A percentile compares a stretch with the other conserved stretches of the same genome.
phyloP scores from a whole-genome alignment of 92 coral and sea anemone species.

The Phymanthus crucifer region DNA sequence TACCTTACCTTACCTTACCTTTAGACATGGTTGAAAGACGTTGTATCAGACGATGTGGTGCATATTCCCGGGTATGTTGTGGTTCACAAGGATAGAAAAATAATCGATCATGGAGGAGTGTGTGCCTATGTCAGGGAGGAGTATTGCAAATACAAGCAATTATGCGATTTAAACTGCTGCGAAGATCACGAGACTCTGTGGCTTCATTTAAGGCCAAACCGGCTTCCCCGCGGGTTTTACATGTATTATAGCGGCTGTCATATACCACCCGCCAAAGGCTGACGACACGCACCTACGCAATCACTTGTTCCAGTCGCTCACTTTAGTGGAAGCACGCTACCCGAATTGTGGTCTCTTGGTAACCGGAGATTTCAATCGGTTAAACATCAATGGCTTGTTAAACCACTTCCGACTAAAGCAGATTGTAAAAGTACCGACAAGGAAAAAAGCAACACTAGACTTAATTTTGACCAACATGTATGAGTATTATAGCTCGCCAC shows the following conservation, averaged over 20 bases:
- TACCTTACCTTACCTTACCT: too few species aligned
- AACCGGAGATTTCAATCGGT: slow-evolving; percentile 24
- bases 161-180: too few species aligned
- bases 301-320: not conserved
- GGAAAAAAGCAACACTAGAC: slow-evolving; percentile 16
- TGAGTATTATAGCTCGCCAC: slow-evolving; percentile 5
- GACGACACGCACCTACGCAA: slow-evolving; percentile 7
- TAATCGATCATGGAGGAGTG: too few species aligned
- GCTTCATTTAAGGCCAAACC: not conserved
- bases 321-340: slow-evolving; percentile 1
- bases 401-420: slow-evolving; percentile 14
- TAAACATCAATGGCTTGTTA: not conserved
- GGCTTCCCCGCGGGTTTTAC: not conserved
- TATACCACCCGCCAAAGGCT: slow-evolving; percentile 22
- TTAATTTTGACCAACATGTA: slow-evolving; percentile 22
- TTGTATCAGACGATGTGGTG: too few species aligned
- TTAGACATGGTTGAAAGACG: too few species aligned
- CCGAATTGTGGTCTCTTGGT: slow-evolving; percentile 21
- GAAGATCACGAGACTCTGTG: too few species aligned
- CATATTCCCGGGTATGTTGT: too few species aligned
- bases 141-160: too few species aligned
- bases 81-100: too few species aligned
- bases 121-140: too few species aligned
- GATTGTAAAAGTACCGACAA: slow-evolving; percentile 19
- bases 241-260: not conserved